Evolutionary conservation across 1,140 invertebrate species (phyloP).

Genomic region (Drosophila pseudoananassae): DNA sequence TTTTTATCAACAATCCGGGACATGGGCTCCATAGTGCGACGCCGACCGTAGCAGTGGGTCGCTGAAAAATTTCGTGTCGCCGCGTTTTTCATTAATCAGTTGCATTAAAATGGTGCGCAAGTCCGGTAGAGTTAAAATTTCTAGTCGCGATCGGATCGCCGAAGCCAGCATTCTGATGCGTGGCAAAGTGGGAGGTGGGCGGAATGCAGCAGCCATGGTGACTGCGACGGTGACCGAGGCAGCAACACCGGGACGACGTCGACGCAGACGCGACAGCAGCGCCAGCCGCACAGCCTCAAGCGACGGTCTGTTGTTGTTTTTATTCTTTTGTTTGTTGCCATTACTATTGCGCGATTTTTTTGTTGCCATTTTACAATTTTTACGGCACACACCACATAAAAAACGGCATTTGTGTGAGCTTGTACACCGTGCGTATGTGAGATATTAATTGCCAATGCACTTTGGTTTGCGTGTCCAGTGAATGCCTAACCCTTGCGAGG

Average conservation of each 20-base stretch:
- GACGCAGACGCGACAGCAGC: slow-evolving; percentile 48
- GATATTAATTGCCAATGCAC: slow-evolving; percentile 1
- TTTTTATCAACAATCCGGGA: too few species aligned
- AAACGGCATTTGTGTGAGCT: neutral
- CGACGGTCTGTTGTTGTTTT: slow-evolving; percentile 55
- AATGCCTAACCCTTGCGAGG: slow-evolving; percentile 14
- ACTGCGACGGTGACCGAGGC: slow-evolving; percentile 11
- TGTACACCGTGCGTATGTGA: neutral
- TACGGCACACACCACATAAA: slow-evolving; percentile 5
- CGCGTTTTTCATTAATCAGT: slow-evolving; percentile 75
- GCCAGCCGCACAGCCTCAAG: slow-evolving; percentile 67
- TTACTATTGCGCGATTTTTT: slow-evolving; percentile 56
- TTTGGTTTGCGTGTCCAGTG: slow-evolving; percentile 12
- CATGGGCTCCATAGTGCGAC: too few species aligned
- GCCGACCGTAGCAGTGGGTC: slow-evolving; percentile 20
- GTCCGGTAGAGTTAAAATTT: slow-evolving; percentile 81
- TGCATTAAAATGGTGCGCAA: slow-evolving; percentile 81
- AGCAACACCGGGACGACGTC: slow-evolving; percentile 23
- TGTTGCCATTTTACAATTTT: slow-evolving; percentile 42
- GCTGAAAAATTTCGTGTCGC: slow-evolving; percentile 57
- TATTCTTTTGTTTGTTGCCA: slow-evolving; percentile 41
- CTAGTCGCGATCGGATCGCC: slow-evolving; percentile 54
- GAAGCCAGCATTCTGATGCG: slow-evolving; percentile 61
- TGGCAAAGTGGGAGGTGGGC: slow-evolving; percentile 54
- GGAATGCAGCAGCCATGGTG: slow-evolving; percentile 22